A percentile compares a stretch with the other conserved stretches of the same genome.
Evolutionary conservation across 2,888 invertebrate species (phyloP).

Genomic region (Pammene aurita): DNA sequence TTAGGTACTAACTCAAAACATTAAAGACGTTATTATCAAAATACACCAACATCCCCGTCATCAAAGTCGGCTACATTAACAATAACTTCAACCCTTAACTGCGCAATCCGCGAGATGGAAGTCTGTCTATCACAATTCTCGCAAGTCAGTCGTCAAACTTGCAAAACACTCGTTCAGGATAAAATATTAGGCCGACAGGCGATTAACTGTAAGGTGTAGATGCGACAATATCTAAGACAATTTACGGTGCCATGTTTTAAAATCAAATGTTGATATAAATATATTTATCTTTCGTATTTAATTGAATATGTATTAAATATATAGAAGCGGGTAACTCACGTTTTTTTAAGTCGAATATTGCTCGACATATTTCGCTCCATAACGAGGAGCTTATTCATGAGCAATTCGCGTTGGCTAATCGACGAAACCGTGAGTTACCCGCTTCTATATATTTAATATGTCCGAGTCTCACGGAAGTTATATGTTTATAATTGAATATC

Average conservation of each 20-base stretch:
- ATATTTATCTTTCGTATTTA: neutral
- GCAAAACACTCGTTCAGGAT: slow-evolving; percentile 34
- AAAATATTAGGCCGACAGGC: slow-evolving; percentile 32
- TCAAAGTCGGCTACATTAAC: slow-evolving; percentile 27
- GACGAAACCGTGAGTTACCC: too few relatives aligned
- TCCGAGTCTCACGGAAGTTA: too few relatives aligned
- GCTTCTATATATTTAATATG: too few relatives aligned
- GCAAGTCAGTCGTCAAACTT: slow-evolving; percentile 36
- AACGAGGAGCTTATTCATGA: too few relatives aligned
- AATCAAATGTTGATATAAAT: neutral
- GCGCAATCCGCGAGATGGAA: slow-evolving; percentile 36
- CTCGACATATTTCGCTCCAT: too few relatives aligned
- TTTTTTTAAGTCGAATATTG: too few relatives aligned
- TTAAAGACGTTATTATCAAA: slow-evolving; percentile 31
- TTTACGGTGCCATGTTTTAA: neutral
- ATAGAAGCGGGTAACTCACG: too few relatives aligned
- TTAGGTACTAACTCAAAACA: slow-evolving; percentile 24
- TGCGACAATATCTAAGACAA: slow-evolving; percentile 45
- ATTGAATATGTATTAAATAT: too few relatives aligned
- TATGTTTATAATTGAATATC: too few relatives aligned
- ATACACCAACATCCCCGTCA: slow-evolving; percentile 19
- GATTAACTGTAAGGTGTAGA: slow-evolving; percentile 21
- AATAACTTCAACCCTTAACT: slow-evolving; percentile 35
- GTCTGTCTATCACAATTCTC: slow-evolving; percentile 41
- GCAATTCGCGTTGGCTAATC: too few relatives aligned